Base-by-base conservation (phyloP, 2,797 vertebrate genomes). In the Mastacembelus armatus region DNA sequence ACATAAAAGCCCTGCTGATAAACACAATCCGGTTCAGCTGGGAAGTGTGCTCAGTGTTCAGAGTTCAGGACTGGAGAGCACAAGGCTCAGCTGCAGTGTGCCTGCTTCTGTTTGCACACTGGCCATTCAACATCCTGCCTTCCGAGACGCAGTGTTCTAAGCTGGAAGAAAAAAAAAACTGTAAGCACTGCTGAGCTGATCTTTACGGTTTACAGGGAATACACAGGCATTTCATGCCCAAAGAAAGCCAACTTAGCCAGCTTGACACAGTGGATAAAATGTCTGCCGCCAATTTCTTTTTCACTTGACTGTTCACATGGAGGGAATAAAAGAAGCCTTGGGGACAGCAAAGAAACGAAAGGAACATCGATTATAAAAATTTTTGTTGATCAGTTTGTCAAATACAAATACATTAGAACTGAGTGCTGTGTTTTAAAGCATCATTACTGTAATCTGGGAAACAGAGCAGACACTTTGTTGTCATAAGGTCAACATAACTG, bases 1-100 rank as follows among this genome's bases (percentile, higher is more conserved):
- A 89, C 86, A 90, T 87, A 88, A 91, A 90, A 88, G 85, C 79
- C 82, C 63, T 63, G 83, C 88, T 89, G 91, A 92, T 89, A 89
- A 87, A 89, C 81, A 86, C 83, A 83, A 83, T 87, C 84, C 69
- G 71, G 85, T 85, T 89, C 86, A 91, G 88, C 85, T 84, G 81
- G 84, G 88, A 84, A 70, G 86, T 74, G 83, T 63, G 87, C 82
- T 88, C 84, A 79, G 78, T 61, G 86, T 81, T 86, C 64, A 77
- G 84, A 88, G 86, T 90, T 91, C 84, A 81, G 86, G 64, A 48
- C 79, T 80, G 72, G 69, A 66, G 78, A 82, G 74, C 69, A 68
- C 73, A 38, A 68, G 78, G 84, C 88, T 88, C 84, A 86, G 86
- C 85, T 85, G 87, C 79, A 75, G 82, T 74, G 86, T 80, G 89